These are phyloP conservation scores for Ips typographus DNA, from an alignment of 1,140 invertebrate species.

Conservation along the genomic window DNA sequence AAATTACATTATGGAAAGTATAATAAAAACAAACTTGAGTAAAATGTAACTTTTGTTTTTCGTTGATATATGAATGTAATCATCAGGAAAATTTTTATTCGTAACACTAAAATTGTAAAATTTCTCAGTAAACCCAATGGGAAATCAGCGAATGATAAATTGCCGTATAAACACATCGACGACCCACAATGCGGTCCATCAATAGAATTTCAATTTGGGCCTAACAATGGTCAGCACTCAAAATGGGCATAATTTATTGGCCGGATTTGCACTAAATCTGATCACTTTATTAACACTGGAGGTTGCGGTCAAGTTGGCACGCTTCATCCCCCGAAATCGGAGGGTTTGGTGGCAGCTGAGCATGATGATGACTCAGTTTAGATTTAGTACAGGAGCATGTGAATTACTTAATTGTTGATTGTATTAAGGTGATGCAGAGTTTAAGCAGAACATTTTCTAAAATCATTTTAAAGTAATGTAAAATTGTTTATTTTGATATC, in stretches of 20 bases:
- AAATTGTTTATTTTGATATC: too few species aligned
- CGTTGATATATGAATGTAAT: too few species aligned
- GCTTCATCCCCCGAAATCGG: conserved; percentile 13
- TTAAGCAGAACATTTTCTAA: too few species aligned
- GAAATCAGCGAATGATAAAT: conserved; percentile 18
- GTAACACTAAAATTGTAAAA: too few species aligned
- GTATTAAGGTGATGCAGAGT: too few species aligned
- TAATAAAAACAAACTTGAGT: too few species aligned
- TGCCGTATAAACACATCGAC: conserved; percentile 17
- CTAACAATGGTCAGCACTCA: conserved; percentile 23
- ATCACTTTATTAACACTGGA: conserved; percentile 40
- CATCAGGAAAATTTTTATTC: too few species aligned
- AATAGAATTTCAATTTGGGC: conserved; percentile 24
- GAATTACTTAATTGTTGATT: neutral
- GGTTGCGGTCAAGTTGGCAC: conserved; percentile 37
- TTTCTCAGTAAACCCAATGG: neutral
- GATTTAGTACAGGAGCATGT: conserved; percentile 28
- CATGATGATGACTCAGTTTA: conserved; percentile 40
- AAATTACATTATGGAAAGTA: too few species aligned
- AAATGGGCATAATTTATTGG: conserved; percentile 30
- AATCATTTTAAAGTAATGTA: too few species aligned
- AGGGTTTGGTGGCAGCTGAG: conserved; percentile 9
- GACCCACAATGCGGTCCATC: conserved; percentile 13
- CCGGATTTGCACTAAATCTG: conserved; percentile 32
- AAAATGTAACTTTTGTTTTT: too few species aligned